Evolutionary conservation across 2,113 vertebrate genomes (phyloP).

Genomic region (Ardeotis arabs): DNA sequence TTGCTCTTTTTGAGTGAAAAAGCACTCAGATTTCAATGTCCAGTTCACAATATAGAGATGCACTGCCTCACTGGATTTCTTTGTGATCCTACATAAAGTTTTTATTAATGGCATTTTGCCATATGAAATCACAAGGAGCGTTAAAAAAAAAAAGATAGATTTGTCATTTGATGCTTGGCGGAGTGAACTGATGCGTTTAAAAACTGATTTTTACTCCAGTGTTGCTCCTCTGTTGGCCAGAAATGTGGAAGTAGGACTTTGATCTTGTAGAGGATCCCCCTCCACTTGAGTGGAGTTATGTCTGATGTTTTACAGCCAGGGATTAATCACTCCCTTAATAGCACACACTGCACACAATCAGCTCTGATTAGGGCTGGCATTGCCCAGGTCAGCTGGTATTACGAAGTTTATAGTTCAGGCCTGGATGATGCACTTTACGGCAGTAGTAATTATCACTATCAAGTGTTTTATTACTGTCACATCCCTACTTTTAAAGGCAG

Average conservation of each 20-base stretch:
- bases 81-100: not conserved
- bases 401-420: not conserved
- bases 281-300: not conserved
- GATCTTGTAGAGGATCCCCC: not conserved
- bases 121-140: not conserved
- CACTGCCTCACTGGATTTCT: not conserved
- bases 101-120: not conserved
- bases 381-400: not conserved
- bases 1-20: not conserved
- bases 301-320: not conserved
- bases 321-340: not conserved
- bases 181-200: not conserved
- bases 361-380: not conserved
- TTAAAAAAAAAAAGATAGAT: fast-evolving
- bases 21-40: not conserved
- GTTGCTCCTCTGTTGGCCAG: not conserved
- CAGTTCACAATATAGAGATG: not conserved
- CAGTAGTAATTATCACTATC: not conserved
- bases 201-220: not conserved
- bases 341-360: not conserved
- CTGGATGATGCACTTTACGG: not conserved
- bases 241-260: not conserved
- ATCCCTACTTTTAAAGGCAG: not conserved
- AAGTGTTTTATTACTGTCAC: not conserved
- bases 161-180: not conserved